Base-by-base conservation (phyloP, 2,888 invertebrate genomes). In the Amphiduros pacificus region DNA sequence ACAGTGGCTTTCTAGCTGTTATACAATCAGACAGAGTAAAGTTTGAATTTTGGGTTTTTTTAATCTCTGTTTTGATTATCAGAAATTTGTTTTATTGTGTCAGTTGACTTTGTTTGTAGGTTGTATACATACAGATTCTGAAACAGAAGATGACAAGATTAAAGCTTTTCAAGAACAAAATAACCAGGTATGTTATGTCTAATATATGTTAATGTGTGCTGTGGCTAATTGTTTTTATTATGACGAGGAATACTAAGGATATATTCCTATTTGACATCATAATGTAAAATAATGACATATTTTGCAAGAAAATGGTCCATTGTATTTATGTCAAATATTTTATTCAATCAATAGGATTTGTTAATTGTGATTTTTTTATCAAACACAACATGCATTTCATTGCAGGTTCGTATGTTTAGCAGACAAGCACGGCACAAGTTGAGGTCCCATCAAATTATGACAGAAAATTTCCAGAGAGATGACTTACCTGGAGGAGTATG, bases 341-440 rank as follows among this genome's bases (percentile, higher is more conserved):
- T 36, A 9, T 11, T 36, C 36, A 36, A 36, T 36, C 17, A 9
- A 36, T 17, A 11, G 9, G 36, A 17, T 36, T 36, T 36, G 36
- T 11, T 9, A 9, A 36, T 11, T 11, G 36, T 11, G 17, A 11
- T 11, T 36, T 17, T 17, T 36, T 9, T 36, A 9, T 11, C 36
- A 36, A 36, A 11, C 17, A 36, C 36, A 36, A 36, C 36, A 36
- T 17, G 17, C 22, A 20, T 44, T 20, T 51, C 4, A n/a, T 62
- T 55, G 1, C 41, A 77, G 75, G 68, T 75, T 14, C 76, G 73
- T 58, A 64, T 67, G 57, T 70, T 71, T 62, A 71, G 71, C 17
- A 66, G 65, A 28, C 71, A 74, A 29, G 77, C 77, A 2, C 70
- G 74, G 41, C 68, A 67, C 55, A 73, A 72, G 53, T 62, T 77